These are phyloP conservation scores for Actias luna DNA, from an alignment of 2,888 invertebrate genomes.

Conservation along the genomic window DNA sequence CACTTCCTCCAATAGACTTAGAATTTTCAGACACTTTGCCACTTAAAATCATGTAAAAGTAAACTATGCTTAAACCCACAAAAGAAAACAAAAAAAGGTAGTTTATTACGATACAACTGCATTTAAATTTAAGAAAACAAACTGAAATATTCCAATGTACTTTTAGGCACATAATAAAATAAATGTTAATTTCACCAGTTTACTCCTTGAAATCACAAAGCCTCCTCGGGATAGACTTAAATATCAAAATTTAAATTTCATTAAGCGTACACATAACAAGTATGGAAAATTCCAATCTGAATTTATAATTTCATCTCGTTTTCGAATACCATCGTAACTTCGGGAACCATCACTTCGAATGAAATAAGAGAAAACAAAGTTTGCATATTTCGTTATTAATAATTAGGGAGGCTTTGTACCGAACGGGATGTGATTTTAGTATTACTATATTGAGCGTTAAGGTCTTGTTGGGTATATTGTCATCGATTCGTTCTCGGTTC, in stretches of 20 bases:
- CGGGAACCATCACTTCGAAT: conserved; percentile 48
- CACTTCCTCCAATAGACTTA: too few relatives aligned
- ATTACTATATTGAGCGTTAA: conserved; percentile 1
- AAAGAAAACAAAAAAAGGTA: too few relatives aligned
- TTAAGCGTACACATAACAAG: conserved; percentile 46
- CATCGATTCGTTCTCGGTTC: neutral
- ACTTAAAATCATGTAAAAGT: too few relatives aligned
- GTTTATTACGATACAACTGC: too few relatives aligned
- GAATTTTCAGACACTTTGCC: too few relatives aligned
- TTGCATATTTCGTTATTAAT: conserved; percentile 75
- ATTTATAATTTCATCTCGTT: conserved; percentile 64
- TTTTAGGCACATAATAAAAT: neutral
- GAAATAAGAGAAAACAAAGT: conserved; percentile 72
- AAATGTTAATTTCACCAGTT: neutral
- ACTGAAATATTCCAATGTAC: neutral
- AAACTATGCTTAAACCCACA: too few relatives aligned
- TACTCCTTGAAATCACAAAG: conserved; percentile 15
- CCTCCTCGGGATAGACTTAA: conserved; percentile 28
- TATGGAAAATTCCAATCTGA: conserved; percentile 69
- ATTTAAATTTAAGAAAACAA: too few relatives aligned
- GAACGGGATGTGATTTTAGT: conserved; percentile 12
- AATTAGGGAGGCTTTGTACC: conserved; percentile 43
- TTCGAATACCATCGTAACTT: conserved; percentile 47
- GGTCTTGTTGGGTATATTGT: neutral
- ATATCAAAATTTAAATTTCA: conserved; percentile 50